Percentiles rank a stretch among this genome's conserved stretches.
phyloP scores from a whole-genome alignment of 2,113 vertebrate genomes.

The Dinomys branickii region DNA sequence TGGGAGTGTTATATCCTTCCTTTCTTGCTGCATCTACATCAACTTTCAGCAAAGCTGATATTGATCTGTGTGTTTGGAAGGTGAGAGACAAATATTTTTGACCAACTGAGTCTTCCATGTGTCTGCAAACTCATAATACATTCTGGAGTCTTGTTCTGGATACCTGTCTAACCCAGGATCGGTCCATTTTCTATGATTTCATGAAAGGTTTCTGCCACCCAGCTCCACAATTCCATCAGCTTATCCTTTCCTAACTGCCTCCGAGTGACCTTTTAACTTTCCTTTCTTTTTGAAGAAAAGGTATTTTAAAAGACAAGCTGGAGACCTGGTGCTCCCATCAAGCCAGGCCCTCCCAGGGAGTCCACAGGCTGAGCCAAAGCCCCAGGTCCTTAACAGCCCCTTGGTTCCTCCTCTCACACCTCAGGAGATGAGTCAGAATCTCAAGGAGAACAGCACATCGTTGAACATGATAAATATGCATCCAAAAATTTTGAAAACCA shows the following conservation, averaged over 20 bases:
- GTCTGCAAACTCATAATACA: not conserved
- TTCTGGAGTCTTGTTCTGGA: conserved; percentile 20
- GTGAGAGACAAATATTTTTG: not conserved
- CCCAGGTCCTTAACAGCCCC: not conserved
- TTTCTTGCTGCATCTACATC: not conserved
- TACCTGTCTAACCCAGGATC: not conserved
- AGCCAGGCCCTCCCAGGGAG: not conserved
- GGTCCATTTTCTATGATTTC: not conserved
- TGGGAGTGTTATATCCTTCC: not conserved
- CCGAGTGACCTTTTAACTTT: not conserved
- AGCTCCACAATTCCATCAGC: not conserved
- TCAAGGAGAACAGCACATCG: conserved; percentile 76
- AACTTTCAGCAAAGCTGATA: not conserved
- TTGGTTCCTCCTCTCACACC: not conserved
- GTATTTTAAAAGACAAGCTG: not conserved
- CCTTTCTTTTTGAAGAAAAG: conserved; percentile 3
- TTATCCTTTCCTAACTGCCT: not conserved
- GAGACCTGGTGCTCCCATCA: rapidly evolving
- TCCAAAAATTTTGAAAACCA: conserved; percentile 80
- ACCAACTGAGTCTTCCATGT: not conserved
- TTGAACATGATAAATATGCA: conserved; percentile 79
- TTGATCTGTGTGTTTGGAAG: not conserved
- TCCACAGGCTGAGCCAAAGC: not conserved
- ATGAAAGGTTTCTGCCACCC: too few relatives aligned
- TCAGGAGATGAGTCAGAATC: conserved; percentile 49